Percentiles rank a stretch among this genome's conserved stretches.
These are phyloP conservation scores for Agonopterix subpropinquella DNA, from an alignment of 2,888 invertebrate genomes.

Conservation along the genomic window DNA sequence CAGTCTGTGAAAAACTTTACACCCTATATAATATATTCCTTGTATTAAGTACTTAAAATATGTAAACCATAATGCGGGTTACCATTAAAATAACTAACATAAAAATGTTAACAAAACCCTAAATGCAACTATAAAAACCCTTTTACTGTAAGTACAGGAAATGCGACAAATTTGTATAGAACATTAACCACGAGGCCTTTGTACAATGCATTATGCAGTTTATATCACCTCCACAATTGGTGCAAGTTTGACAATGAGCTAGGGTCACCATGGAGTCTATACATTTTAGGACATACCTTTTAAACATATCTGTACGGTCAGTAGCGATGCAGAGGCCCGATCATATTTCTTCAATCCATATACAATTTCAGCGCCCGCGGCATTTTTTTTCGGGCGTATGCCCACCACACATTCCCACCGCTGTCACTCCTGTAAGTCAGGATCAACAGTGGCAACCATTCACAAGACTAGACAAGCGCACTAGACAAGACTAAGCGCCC, in stretches of 20 bases:
- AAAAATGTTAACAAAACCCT: neutral
- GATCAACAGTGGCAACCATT: too few relatives aligned
- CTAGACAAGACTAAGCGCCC: too few relatives aligned
- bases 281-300: too few relatives aligned
- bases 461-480: too few relatives aligned
- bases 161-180: slow-evolving; percentile 17
- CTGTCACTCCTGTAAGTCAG: too few relatives aligned
- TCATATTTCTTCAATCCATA: too few relatives aligned
- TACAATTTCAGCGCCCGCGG: too few relatives aligned
- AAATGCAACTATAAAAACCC: neutral
- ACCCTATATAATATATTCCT: neutral
- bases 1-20: neutral
- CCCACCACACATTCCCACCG: too few relatives aligned
- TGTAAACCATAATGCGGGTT: neutral
- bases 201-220: slow-evolving; percentile 1
- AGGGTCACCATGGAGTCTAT: neutral
- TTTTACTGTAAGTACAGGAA: slow-evolving; percentile 16
- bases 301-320: too few relatives aligned
- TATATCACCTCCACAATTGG: neutral
- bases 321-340: too few relatives aligned
- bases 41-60: neutral
- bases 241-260: neutral
- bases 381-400: too few relatives aligned
- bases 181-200: slow-evolving; percentile 19
- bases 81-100: neutral